Conservation (phyloP, 2,888 invertebrate species). For the Macropis europaea region DNA sequence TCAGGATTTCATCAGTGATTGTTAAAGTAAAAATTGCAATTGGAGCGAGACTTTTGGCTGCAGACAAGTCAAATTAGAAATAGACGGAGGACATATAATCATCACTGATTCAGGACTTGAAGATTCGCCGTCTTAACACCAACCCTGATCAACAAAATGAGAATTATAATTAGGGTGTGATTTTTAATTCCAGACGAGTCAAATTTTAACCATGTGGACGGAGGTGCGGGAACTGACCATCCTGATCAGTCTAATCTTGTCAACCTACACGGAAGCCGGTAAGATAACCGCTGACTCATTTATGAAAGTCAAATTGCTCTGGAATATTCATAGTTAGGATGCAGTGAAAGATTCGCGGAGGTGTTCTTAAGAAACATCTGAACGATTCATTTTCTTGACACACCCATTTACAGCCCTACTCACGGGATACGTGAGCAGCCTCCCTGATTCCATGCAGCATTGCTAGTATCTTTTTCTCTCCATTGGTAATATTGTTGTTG, state of each 20-base stretch:
- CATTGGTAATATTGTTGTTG: conserved; percentile 62
- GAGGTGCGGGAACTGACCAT: conserved; percentile 39
- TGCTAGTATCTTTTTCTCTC: conserved; percentile 53
- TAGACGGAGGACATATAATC: conserved; percentile 34
- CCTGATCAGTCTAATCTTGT: conserved; percentile 43
- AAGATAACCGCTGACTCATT: conserved; percentile 11
- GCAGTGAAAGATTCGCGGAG: not conserved
- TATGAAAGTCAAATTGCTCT: not conserved
- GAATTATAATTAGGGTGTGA: not conserved
- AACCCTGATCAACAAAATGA: too few relatives aligned
- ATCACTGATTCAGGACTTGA: too few relatives aligned
- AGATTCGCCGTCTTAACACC: too few relatives aligned
- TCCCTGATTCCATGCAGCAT: conserved; percentile 48
- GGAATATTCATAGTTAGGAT: not conserved
- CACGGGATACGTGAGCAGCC: conserved; percentile 50
- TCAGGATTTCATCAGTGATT: too few relatives aligned
- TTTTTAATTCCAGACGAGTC: conserved; percentile 52
- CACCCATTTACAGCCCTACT: conserved; percentile 59
- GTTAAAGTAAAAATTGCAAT: not conserved
- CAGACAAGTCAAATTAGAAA: conserved; percentile 54
- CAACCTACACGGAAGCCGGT: conserved; percentile 51
- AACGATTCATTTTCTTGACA: conserved; percentile 21
- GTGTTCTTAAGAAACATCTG: not conserved
- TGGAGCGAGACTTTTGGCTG: conserved; percentile 27
- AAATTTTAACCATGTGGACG: conserved; percentile 55